Conservation (phyloP, 1,140 invertebrate genomes). For the Stratiolaelaps scimitus region DNA sequence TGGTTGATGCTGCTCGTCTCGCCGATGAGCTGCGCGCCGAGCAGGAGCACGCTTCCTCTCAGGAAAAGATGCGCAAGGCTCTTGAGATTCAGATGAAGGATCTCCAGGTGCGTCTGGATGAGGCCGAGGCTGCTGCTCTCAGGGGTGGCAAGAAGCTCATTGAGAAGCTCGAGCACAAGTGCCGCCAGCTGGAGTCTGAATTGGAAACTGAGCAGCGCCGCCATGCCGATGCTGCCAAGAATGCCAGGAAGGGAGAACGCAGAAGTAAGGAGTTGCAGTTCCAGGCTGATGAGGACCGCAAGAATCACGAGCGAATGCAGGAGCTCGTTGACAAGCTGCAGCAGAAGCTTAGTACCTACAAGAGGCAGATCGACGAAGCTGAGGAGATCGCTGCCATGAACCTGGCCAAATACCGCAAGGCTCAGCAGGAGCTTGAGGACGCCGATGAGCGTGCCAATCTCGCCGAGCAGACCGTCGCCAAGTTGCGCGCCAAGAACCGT, state of each 20-base stretch:
- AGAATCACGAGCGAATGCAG: slow-evolving; percentile 94
- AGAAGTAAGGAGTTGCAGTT: slow-evolving; percentile 59
- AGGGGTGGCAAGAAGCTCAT: slow-evolving; percentile 86
- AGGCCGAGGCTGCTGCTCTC: slow-evolving; percentile 57
- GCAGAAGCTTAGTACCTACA: slow-evolving; percentile 98
- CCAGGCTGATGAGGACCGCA: slow-evolving; percentile 89
- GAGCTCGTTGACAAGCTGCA: slow-evolving; percentile 97
- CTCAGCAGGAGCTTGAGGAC: slow-evolving; percentile 95
- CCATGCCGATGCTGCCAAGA: slow-evolving; percentile 41
- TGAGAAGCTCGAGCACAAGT: slow-evolving; percentile 46
- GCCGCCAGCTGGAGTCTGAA: slow-evolving; percentile 82
- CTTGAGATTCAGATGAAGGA: slow-evolving; percentile 97
- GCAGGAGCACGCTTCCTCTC: slow-evolving; percentile 92
- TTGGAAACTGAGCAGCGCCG: slow-evolving; percentile 88
- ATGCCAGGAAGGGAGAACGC: slow-evolving; percentile 68
- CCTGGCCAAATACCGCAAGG: slow-evolving; percentile 40
- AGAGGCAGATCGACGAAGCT: slow-evolving; percentile 97
- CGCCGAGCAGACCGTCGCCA: slow-evolving; percentile 90
- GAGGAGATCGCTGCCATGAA: slow-evolving; percentile 56
- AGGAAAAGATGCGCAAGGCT: slow-evolving; percentile 94
- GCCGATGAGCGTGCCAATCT: slow-evolving; percentile 94
- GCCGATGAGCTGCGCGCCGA: slow-evolving; percentile 96
- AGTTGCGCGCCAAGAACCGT: slow-evolving; percentile 89
- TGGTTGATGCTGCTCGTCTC: slow-evolving; percentile 90
- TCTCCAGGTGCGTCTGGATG: slow-evolving; percentile 58